Evolutionary conservation across 2,888 invertebrate species (phyloP), one percentile per base, ranked within the genome.

Genomic region (Entomobrya proxima): DNA sequence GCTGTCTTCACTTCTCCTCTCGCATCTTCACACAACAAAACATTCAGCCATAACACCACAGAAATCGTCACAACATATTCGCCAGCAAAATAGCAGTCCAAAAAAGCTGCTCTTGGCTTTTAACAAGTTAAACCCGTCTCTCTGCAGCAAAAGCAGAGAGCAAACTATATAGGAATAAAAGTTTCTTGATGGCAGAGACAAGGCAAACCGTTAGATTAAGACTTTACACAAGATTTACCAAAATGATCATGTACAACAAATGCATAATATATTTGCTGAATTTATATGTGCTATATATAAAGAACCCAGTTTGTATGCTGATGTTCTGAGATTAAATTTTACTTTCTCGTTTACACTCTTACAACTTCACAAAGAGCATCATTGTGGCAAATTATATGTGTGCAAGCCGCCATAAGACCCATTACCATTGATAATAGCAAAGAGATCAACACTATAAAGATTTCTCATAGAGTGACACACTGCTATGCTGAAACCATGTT

Each of bases 91-190:
- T 6, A 69, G 69, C 15, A 40, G 69, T 35, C 61, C 18, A 64
- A 64, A 69, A n/a, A 69, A 69, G 69, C 69, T 44, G 15, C 44
- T 13, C 15, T 40, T 15, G 15, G 44, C 44, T 40, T 40, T 15
- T 78, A 61, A 44, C 58, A 35, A 79, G 79, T 79, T 79, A 44
- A 79, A 79, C 67, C 27, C 21, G 79, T 72, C 72, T 80, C 24
- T 64, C n/a, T n/a, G n/a, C n/a, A n/a, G n/a, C n/a, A n/a, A n/a
- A n/a, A n/a, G 21, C 61, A 35, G 61, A 52, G 4, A n/a, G 1
- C 3, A 18, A 32, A 35, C 3, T 64, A 35, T 3, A 21, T 6
- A n/a, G 32, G 35, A n/a, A 30, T 27, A 58, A 64, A 18, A 35
- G 24, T 55, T n/a, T n/a, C 21, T 3, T 35, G n/a, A 35, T 35